Evolutionary conservation across 2,113 vertebrate species (phyloP).

Genomic region (Silurus asotus): DNA sequence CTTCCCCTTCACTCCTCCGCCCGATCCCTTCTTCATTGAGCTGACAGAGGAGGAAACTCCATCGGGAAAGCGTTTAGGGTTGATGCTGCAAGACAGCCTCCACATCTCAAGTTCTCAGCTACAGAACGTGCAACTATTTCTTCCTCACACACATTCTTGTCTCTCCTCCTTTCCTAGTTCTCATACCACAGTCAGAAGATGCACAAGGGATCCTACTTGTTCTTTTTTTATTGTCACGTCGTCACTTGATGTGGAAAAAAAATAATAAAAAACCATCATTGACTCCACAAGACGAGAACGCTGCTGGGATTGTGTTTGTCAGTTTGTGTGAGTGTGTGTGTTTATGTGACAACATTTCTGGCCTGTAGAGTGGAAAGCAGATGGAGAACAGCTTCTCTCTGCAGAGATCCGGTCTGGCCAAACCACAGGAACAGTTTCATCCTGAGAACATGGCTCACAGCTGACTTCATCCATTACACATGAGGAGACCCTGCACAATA

Average conservation of each 20-base stretch:
- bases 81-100: constrained; percentile 58
- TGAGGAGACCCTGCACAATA: background rate
- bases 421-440: constrained; percentile 41
- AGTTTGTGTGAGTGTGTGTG: constrained; percentile 13
- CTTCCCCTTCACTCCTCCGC: constrained; percentile 59
- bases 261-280: constrained; percentile 2
- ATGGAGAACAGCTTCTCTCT: constrained; percentile 49
- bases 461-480: constrained; percentile 2
- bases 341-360: constrained; percentile 32
- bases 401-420: constrained; percentile 51
- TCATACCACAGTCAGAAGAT: constrained; percentile 8
- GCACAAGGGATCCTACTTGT: background rate
- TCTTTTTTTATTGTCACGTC: constrained; percentile 6
- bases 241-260: constrained; percentile 14
- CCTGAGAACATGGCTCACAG: constrained; percentile 2
- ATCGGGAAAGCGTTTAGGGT: constrained; percentile 62
- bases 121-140: background rate
- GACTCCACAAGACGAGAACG: background rate
- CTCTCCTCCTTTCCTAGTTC: constrained; percentile 5
- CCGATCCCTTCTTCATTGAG: constrained; percentile 58
- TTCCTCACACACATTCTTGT: background rate
- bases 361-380: constrained; percentile 45
- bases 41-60: constrained; percentile 56
- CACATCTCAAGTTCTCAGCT: constrained; percentile 57
- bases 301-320: background rate